These are phyloP conservation scores for Solenodon paradoxus DNA, from an alignment of 2,113 vertebrate species.

Conservation along the genomic window DNA sequence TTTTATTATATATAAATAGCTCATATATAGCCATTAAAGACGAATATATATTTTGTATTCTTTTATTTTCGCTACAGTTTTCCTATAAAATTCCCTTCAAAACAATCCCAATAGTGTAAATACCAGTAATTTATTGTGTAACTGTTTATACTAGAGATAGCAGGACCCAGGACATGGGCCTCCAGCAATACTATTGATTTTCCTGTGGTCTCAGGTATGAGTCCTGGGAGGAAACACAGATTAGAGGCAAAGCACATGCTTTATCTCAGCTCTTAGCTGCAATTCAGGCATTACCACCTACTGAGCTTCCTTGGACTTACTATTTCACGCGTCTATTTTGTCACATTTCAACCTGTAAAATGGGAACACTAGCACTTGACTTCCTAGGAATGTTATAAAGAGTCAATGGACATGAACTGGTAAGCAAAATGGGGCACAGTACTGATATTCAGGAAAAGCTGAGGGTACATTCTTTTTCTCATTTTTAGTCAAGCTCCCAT, in stretches of 20 bases:
- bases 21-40: neutral
- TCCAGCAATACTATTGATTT: rapidly evolving
- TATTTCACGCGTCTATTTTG: neutral
- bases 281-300: neutral
- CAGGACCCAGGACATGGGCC: neutral
- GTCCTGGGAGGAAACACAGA: neutral
- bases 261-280: neutral
- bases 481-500: neutral
- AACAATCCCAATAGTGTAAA: neutral
- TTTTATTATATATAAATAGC: neutral
- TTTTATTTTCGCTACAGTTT: neutral
- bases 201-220: neutral
- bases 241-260: rapidly evolving
- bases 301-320: neutral
- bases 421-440: rapidly evolving
- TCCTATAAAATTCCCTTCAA: neutral
- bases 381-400: neutral
- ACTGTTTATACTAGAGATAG: too few relatives aligned
- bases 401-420: neutral
- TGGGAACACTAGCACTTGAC: neutral
- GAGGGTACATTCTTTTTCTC: neutral
- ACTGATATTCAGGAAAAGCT: neutral
- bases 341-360: neutral
- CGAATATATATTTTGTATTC: neutral
- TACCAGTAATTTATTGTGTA: neutral